Evolutionary conservation across 2,888 invertebrate species (phyloP), one percentile per base, ranked within the genome.

Genomic region (Terebella lapidaria): DNA sequence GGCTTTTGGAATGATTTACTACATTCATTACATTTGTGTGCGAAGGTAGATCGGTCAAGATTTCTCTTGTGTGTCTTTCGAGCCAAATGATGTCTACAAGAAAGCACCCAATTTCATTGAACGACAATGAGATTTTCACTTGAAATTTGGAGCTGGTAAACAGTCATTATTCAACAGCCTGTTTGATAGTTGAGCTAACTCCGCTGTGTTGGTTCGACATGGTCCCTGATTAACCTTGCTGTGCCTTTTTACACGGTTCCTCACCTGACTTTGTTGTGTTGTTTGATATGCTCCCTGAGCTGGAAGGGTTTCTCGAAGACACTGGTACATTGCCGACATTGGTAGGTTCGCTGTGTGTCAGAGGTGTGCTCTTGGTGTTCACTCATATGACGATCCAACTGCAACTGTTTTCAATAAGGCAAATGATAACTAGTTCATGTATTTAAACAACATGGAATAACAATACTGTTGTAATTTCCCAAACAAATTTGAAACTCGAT

Each of bases 291-390:
- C 57, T 81, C 79, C 47, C 77, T 66, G 1, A 81, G 71, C 20
- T 69, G 61, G 28, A 72, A 63, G 56, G 76, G 71, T 59, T 73
- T 74, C 29, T 59, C 59, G 65, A 79, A 81, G 57, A 76, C 72
- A 65, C 85, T 81, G 67, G 82, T 83, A 72, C 87, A 88, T 68
- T 85, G 82, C 60, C 83, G 81, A 77, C 87, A 87, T 46, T 81
- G 77, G 68, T 84, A 81, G 5, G 79, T 75, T 57, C 72, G 71
- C n/a, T n/a, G n/a, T 54, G 73, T 70, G n/a, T 73, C 74, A 10
- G 70, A 71, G 28, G 72, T 68, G 57, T 76, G 77, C 55, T 75
- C 72, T 49, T 75, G 71, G 70, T 84, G 84, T 57, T 74, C 78
- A 53, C 74, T 71, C 72, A 83, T 74, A 70, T 86, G 86, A 57